Percentiles rank a stretch among this genome's conserved stretches.
These are phyloP conservation scores for Aeoliscus strigatus DNA, from an alignment of 2,797 vertebrate species.

Conservation along the genomic window DNA sequence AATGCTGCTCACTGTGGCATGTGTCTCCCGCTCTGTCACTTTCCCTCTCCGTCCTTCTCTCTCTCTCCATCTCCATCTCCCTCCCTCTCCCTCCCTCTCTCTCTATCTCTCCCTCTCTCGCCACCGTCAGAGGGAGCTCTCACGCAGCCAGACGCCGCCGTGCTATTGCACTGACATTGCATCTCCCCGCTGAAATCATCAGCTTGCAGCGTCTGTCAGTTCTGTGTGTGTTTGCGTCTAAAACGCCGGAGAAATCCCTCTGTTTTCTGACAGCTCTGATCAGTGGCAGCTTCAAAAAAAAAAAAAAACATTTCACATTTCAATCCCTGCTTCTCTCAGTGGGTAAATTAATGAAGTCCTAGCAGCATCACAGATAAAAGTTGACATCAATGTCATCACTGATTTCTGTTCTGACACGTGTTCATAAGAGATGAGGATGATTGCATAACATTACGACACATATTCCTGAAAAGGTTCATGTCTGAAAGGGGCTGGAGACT, in stretches of 20 bases:
- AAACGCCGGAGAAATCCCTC: background rate
- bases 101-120: constrained; percentile 1
- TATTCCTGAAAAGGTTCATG: background rate
- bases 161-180: constrained; percentile 5
- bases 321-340: background rate
- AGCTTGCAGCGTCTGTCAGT: background rate
- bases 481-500: too few relatives aligned
- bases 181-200: constrained; percentile 10
- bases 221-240: background rate
- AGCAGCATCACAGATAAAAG: constrained; percentile 1
- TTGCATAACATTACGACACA: background rate
- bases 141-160: constrained; percentile 17
- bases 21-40: constrained; percentile 19
- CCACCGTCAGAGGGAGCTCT: constrained; percentile 56
- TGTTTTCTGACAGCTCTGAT: background rate
- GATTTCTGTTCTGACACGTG: background rate
- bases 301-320: background rate
- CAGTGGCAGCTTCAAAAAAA: background rate
- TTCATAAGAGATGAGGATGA: background rate
- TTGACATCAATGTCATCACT: constrained; percentile 4
- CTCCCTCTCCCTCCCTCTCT: constrained; percentile 15
- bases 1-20: constrained; percentile 42
- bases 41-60: background rate
- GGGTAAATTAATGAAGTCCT: constrained; percentile 5
- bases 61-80: constrained; percentile 12